Conservation (phyloP, 2,888 invertebrate genomes). For the Thecocarcelia acutangulata region DNA sequence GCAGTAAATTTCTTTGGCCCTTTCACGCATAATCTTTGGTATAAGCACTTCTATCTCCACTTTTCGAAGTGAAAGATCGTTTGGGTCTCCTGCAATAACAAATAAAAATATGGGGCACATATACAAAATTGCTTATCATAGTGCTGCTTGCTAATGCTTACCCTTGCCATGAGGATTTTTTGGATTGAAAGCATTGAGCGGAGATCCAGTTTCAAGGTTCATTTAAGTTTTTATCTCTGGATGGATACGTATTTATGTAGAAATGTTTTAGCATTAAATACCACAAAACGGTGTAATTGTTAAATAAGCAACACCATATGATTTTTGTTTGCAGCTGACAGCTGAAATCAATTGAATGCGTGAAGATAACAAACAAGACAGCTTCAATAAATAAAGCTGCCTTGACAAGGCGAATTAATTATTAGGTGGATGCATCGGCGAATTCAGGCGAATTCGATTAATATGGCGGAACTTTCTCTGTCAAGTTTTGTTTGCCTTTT, state of each 20-base stretch:
- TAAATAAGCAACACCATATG: slow-evolving; percentile 4
- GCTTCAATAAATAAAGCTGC: too few species aligned
- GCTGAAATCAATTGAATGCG: too few species aligned
- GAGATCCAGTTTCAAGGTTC: slow-evolving; percentile 50
- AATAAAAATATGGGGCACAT: background rate
- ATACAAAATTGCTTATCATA: background rate
- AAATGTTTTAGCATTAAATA: background rate
- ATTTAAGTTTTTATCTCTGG: slow-evolving; percentile 31
- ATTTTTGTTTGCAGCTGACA: background rate
- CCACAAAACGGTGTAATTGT: background rate
- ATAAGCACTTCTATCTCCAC: slow-evolving; percentile 94
- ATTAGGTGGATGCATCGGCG: too few species aligned
- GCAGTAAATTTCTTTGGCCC: slow-evolving; percentile 91
- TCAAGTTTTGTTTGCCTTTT: too few species aligned
- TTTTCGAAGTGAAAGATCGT: slow-evolving; percentile 89
- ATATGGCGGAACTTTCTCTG: too few species aligned
- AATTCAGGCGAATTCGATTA: too few species aligned
- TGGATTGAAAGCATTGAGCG: slow-evolving; percentile 69
- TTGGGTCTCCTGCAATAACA: slow-evolving; percentile 77
- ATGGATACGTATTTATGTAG: too few species aligned
- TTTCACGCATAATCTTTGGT: slow-evolving; percentile 93
- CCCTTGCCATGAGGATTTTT: slow-evolving; percentile 79
- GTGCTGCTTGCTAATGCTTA: slow-evolving; percentile 54
- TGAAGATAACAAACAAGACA: too few species aligned
- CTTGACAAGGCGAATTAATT: too few species aligned